These are phyloP conservation scores for Vimba vimba DNA, from an alignment of 2,113 vertebrate species.

Conservation along the genomic window DNA sequence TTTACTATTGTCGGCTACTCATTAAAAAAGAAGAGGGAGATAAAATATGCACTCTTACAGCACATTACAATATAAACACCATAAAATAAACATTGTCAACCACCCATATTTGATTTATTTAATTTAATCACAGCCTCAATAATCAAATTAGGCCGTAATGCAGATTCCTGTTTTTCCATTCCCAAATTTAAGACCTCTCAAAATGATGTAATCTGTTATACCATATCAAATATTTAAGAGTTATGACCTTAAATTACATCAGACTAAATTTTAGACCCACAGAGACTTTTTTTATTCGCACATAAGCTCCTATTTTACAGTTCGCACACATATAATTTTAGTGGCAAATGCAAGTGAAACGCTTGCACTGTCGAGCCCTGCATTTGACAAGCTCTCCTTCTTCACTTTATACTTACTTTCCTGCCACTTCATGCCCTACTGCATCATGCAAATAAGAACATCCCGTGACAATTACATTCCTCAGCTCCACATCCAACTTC, in stretches of 20 bases:
- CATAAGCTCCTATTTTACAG: neutral
- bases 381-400: neutral
- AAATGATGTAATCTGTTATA: neutral
- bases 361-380: neutral
- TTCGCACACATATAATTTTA: neutral
- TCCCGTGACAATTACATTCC: neutral
- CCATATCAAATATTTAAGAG: neutral
- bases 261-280: neutral
- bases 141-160: neutral
- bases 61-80: neutral
- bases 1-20: no score
- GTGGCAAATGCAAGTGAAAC: neutral
- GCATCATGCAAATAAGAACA: neutral
- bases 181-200: neutral
- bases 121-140: neutral
- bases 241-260: no score
- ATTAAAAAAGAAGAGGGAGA: no score
- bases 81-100: neutral
- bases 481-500: neutral
- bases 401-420: neutral
- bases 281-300: no score
- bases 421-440: neutral
- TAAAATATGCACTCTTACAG: neutral
- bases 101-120: neutral
- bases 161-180: neutral